Percentiles rank a stretch among this genome's conserved stretches.
Conservation (phyloP, 2,113 vertebrate species). For the Silurus meridionalis region DNA sequence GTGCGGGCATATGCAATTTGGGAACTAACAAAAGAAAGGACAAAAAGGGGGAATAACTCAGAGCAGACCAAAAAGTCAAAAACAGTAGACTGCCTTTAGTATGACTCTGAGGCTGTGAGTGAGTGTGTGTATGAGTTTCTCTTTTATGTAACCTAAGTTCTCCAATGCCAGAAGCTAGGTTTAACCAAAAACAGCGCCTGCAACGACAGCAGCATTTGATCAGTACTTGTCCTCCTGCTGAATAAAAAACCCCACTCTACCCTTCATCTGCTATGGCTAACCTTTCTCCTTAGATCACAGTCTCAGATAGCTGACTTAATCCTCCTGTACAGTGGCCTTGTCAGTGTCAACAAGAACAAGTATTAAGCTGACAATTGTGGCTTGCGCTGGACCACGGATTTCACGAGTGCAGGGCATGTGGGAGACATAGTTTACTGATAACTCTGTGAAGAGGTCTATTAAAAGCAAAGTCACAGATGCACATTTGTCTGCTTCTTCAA, state of each 20-base stretch:
- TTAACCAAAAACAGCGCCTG: background rate
- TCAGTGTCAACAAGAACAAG: slow-evolving; percentile 45
- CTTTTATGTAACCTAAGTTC: background rate
- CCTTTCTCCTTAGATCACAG: slow-evolving; percentile 27
- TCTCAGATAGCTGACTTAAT: slow-evolving; percentile 48
- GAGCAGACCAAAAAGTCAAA: background rate
- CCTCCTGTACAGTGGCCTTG: slow-evolving; percentile 38
- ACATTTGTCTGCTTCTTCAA: background rate
- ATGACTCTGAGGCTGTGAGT: background rate
- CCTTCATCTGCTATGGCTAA: slow-evolving; percentile 16
- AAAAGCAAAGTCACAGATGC: slow-evolving; percentile 19
- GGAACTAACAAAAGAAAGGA: slow-evolving; percentile 36
- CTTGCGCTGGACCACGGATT: slow-evolving; percentile 25
- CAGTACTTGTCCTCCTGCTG: background rate
- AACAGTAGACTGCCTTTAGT: slow-evolving; percentile 3
- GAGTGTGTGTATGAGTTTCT: background rate
- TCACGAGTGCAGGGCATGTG: slow-evolving; percentile 25
- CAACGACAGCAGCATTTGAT: slow-evolving; percentile 3
- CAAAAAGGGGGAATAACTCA: slow-evolving; percentile 25
- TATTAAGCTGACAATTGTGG: slow-evolving; percentile 51
- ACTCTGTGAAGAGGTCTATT: slow-evolving; percentile 27
- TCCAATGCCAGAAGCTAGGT: background rate
- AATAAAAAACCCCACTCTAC: background rate
- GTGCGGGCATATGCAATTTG: slow-evolving; percentile 37
- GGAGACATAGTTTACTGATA: slow-evolving; percentile 21